A percentile compares a stretch with the other conserved stretches of the same genome.
Evolutionary conservation across 2,113 vertebrate genomes (phyloP).

Genomic region (Pygoscelis antarcticus): DNA sequence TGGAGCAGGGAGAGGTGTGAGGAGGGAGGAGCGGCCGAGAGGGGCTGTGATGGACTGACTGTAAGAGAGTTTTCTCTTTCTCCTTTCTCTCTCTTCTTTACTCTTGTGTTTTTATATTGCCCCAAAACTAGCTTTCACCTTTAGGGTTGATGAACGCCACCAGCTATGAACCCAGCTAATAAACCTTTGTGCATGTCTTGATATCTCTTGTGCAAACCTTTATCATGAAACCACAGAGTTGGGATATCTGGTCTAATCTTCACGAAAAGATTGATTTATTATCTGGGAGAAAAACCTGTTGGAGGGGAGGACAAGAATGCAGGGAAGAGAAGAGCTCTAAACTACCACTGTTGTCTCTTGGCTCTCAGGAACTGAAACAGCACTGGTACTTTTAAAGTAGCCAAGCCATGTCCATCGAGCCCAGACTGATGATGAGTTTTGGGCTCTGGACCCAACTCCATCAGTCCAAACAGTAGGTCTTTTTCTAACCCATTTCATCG

Average conservation of each 20-base stretch:
- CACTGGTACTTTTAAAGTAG: not conserved
- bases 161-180: fast-evolving
- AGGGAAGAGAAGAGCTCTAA: not conserved
- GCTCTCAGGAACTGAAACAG: not conserved
- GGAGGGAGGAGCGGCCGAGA: not conserved
- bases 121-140: not conserved
- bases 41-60: fast-evolving
- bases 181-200: not conserved
- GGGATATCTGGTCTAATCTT: not conserved
- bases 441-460: not conserved
- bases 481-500: not conserved
- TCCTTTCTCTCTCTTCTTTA: not conserved
- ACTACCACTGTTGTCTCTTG: not conserved
- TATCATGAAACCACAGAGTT: not conserved
- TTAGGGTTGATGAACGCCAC: not conserved
- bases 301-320: not conserved
- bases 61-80: not conserved
- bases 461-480: not conserved
- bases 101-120: not conserved
- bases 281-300: not conserved
- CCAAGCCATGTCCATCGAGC: not conserved
- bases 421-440: not conserved
- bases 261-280: not conserved
- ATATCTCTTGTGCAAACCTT: not conserved
- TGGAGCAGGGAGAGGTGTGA: not conserved